Percentiles rank a stretch among this genome's conserved stretches.
These are phyloP conservation scores for Saccopteryx leptura DNA, from an alignment of 2,113 vertebrate genomes.

Conservation along the genomic window DNA sequence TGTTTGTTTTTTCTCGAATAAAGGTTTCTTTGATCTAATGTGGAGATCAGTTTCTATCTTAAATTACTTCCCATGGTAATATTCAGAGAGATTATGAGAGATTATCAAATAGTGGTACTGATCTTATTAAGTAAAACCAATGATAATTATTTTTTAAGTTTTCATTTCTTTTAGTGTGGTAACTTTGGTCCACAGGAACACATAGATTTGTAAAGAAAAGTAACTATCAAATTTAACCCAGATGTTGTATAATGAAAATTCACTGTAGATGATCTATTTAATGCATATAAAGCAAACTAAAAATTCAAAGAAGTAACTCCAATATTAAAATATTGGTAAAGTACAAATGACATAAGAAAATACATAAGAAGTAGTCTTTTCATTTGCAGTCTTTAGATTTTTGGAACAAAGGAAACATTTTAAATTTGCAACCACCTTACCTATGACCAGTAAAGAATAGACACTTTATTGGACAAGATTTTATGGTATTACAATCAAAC, in stretches of 20 bases:
- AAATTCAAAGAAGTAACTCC: background rate
- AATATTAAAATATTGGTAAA: slow-evolving; percentile 15
- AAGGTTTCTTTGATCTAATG: background rate
- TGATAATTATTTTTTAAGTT: background rate
- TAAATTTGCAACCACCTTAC: background rate
- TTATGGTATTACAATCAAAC: background rate
- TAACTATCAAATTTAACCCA: background rate
- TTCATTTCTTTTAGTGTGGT: too few species aligned
- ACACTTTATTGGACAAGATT: background rate
- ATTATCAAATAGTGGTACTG: background rate
- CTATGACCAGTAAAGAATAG: slow-evolving; percentile 6
- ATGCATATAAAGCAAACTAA: background rate
- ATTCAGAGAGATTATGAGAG: background rate
- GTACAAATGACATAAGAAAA: background rate
- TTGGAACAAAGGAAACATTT: background rate
- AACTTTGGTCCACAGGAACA: too few species aligned
- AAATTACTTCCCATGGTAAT: slow-evolving; percentile 9
- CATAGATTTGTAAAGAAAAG: background rate
- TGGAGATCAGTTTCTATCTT: background rate
- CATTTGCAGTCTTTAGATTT: background rate
- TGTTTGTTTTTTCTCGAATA: background rate
- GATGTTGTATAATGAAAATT: background rate
- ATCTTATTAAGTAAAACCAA: background rate
- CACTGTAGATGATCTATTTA: background rate
- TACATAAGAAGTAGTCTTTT: background rate